Base-by-base conservation (phyloP, 2,888 invertebrate genomes). In the Dendrolimus pini region DNA sequence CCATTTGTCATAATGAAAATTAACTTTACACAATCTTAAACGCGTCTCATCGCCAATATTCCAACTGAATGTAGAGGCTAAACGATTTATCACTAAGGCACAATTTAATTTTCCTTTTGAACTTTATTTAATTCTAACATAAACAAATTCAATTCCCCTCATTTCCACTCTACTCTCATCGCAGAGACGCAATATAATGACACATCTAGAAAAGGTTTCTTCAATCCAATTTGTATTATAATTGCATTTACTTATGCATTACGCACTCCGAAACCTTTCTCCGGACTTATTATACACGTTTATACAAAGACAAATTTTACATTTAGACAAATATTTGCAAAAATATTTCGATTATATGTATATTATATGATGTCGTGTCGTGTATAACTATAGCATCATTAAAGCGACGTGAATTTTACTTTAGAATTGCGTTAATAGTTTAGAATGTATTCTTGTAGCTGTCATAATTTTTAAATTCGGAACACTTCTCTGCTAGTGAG, bases 21-120 rank as follows among this genome's bases (percentile, higher is more conserved):
- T 64, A 69, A 71, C 65, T 59, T 63, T 62, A 66, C 65, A 66
- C 64, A 67, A 65, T 68, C 70, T 72, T 69, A 68, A 59, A 69
- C 63, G 65, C 65, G 69, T 30, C 30, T 30, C 30, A 30, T 30
- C 30, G 65, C 64, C 66, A 65, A 72, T 74, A 74, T 74, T 75
- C 77, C 79, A 79, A 82, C 82, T 70, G 68, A 80, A 85, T 84
- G 80, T 79, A 78, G 76, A 75, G 74, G 80, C 77, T 81, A 80
- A 82, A 77, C 78, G 70, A 79, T 80, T 79, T 76, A 73, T 80
- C 85, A 83, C 89, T 89, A 90, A 90, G 89, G 89, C 89, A 90
- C 89, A 88, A 89, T 89, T 87, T 85, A 82, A 84, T 80, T 85
- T 84, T 88, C 76, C 80, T 74, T 88, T 89, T 89, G 89, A 88